These are phyloP conservation scores for Archivesica marissinica DNA, from an alignment of 1,140 invertebrate species.

Conservation along the genomic window DNA sequence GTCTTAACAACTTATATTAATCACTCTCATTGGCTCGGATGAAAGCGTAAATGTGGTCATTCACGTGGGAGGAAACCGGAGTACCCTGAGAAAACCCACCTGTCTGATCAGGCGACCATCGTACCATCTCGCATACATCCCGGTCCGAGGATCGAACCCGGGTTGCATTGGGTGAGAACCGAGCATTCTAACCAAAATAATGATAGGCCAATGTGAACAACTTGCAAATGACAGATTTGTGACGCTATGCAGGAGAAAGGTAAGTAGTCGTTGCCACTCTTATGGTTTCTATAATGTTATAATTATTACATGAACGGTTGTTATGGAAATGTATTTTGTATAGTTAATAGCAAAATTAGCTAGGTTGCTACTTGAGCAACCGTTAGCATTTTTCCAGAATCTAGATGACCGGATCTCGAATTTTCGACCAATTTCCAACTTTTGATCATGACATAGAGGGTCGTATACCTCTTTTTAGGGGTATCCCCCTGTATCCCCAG, in stretches of 20 bases:
- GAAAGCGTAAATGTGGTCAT: too few relatives aligned
- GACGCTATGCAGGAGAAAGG: conserved; percentile 84
- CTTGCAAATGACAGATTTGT: conserved; percentile 83
- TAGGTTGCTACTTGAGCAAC: not conserved
- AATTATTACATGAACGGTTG: not conserved
- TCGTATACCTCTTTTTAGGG: too few relatives aligned
- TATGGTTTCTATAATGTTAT: not conserved
- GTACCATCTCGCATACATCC: too few relatives aligned
- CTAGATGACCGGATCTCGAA: not conserved
- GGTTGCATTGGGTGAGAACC: too few relatives aligned
- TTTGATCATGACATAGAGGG: not conserved
- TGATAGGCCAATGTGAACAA: too few relatives aligned
- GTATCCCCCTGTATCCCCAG: not conserved
- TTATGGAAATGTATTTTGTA: not conserved
- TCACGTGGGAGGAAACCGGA: too few relatives aligned
- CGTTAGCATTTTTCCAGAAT: not conserved
- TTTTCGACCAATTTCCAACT: not conserved
- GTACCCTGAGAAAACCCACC: too few relatives aligned
- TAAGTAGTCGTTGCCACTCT: conserved; percentile 67
- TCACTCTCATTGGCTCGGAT: too few relatives aligned
- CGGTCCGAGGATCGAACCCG: too few relatives aligned
- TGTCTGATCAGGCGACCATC: too few relatives aligned
- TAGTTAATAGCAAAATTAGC: not conserved
- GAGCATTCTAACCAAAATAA: too few relatives aligned
- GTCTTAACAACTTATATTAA: too few relatives aligned